Base-by-base conservation (phyloP, 1,140 invertebrate genomes). In the Archivesica marissinica region DNA sequence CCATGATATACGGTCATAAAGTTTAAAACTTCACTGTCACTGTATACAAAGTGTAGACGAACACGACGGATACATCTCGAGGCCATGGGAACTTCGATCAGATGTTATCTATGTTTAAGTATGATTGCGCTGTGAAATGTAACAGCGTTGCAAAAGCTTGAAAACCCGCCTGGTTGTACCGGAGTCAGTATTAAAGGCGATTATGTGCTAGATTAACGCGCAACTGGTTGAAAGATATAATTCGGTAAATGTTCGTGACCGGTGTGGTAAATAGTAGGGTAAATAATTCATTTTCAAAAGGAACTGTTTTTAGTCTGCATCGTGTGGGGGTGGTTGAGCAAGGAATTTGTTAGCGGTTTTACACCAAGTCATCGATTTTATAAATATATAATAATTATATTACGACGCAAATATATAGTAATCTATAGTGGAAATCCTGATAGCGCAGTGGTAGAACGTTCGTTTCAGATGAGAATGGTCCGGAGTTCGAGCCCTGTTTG, bases 111-210 rank as follows among this genome's bases (percentile, higher is more conserved):
- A 7, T 13, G 33, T 33, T 64, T 35, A 64, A 64, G 59, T 64
- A 64, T 35, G 59, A 64, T 64, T 64, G 59, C 59, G 30, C 38
- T 25, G 59, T 17, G 59, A 64, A 64, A 64, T 35, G 59, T 64
- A 64, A 35, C 59, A 64, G 59, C 38, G 13, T 64, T 35, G 38
- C 38, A 20, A 64, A 64, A 13, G 59, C 25, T 28, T 35, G 59
- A 64, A 64, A 33, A 35, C 9, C 13, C 25, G 59, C 38, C 59
- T 64, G 30, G 20, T 35, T 30, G 6, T 30, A 64, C 1, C 33
- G 11, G 11, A 9, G 4, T 64, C 28, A 35, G 33, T 64, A 35
- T 64, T 30, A 64, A 64, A 64, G 20, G 7, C 33, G 59, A 64
- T 64, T 35, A 35, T 33, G 38, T 20, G 59, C 54, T 25, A 59